Evolutionary conservation across 2,888 invertebrate species (phyloP).

Genomic region (Alsophila aescularia): DNA sequence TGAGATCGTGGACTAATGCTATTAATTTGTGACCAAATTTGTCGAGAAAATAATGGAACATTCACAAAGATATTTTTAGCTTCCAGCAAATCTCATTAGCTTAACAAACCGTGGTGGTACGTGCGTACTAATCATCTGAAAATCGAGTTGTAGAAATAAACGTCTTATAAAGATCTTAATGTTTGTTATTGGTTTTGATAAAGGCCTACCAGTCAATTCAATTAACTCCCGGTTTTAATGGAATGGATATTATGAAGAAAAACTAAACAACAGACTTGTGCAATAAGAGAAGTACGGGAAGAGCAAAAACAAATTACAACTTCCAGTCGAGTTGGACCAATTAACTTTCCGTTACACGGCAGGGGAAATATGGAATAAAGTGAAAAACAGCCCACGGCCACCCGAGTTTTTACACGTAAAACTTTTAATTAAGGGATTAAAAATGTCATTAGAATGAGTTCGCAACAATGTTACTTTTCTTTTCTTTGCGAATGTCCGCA

Average conservation of each 20-base stretch:
- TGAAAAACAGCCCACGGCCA: constrained; percentile 75
- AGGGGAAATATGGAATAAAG: constrained; percentile 81
- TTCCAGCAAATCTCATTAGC: constrained; percentile 5
- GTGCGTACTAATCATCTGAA: constrained; percentile 8
- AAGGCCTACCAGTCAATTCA: constrained; percentile 20
- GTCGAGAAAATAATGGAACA: background rate
- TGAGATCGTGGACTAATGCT: too few relatives aligned
- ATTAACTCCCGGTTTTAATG: constrained; percentile 43
- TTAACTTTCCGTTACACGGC: constrained; percentile 81
- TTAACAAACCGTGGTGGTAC: background rate
- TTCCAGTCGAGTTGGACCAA: constrained; percentile 78
- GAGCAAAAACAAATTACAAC: constrained; percentile 80
- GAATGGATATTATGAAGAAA: constrained; percentile 57
- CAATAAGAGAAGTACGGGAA: constrained; percentile 74
- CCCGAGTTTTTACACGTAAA: constrained; percentile 69
- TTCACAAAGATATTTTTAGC: background rate
- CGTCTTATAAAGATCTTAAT: constrained; percentile 33
- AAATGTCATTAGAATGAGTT: constrained; percentile 81
- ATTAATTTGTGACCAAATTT: too few relatives aligned
- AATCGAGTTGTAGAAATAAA: constrained; percentile 29
- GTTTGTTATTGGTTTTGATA: constrained; percentile 35
- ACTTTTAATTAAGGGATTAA: constrained; percentile 84
- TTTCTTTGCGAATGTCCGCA: constrained; percentile 61
- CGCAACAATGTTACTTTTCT: constrained; percentile 72
- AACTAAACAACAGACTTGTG: constrained; percentile 61